Evolutionary conservation across 2,888 invertebrate genomes (phyloP).

Genomic region (Euclidia mi): DNA sequence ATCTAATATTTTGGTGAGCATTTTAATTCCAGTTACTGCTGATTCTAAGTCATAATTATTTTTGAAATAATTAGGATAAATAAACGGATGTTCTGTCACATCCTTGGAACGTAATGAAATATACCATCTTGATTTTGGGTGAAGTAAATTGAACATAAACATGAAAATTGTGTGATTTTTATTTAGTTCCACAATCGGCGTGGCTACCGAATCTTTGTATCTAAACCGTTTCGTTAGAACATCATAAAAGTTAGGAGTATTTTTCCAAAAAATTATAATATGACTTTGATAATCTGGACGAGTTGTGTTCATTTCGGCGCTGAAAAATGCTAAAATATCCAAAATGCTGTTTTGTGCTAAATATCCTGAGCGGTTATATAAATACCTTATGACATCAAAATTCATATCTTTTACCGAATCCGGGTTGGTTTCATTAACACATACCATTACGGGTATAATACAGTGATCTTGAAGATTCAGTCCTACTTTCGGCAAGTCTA

Average conservation of each 20-base stretch:
- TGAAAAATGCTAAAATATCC: constrained; percentile 83
- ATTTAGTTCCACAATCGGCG: constrained; percentile 25
- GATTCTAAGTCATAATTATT: constrained; percentile 20
- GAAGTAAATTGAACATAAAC: constrained; percentile 21
- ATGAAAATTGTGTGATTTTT: constrained; percentile 16
- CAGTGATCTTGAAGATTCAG: constrained; percentile 88
- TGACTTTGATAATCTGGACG: constrained; percentile 72
- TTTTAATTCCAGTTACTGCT: constrained; percentile 20
- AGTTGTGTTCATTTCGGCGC: constrained; percentile 60
- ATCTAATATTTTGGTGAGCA: constrained; percentile 15
- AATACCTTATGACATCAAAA: constrained; percentile 80
- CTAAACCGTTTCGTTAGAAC: constrained; percentile 13
- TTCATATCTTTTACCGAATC: constrained; percentile 56
- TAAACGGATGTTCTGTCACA: constrained; percentile 23
- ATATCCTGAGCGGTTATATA: constrained; percentile 85
- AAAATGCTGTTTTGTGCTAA: constrained; percentile 83
- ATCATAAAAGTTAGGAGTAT: constrained; percentile 42
- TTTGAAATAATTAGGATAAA: constrained; percentile 28
- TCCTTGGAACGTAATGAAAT: constrained; percentile 25
- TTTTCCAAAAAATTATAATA: constrained; percentile 64
- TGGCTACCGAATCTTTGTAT: constrained; percentile 54
- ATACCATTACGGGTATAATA: constrained; percentile 73
- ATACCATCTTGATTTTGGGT: constrained; percentile 29
- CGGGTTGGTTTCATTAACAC: constrained; percentile 63
- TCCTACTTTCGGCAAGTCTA: constrained; percentile 84